phyloP scores from a whole-genome alignment of 2,797 vertebrate species.

The Lerista edwardsae region DNA sequence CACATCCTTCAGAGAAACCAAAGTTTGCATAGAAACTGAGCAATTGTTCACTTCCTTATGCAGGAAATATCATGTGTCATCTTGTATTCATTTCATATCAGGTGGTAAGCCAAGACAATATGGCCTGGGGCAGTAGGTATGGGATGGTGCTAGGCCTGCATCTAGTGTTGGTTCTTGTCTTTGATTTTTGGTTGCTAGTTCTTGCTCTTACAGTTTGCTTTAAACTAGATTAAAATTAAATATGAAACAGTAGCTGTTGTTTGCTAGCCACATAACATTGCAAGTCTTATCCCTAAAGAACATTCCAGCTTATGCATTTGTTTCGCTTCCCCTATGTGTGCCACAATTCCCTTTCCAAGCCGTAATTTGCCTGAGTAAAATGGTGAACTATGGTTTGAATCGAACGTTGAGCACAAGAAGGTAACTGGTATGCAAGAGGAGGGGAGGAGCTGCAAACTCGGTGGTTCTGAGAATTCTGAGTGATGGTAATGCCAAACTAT shows the following conservation, averaged over 20 bases:
- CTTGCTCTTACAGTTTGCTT: background rate
- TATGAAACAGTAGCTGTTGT: background rate
- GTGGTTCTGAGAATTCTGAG: background rate
- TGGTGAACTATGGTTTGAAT: background rate
- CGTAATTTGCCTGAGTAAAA: background rate
- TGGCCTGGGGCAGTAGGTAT: background rate
- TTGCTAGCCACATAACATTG: slow-evolving; percentile 5
- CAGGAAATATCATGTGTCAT: background rate
- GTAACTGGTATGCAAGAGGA: too few species aligned
- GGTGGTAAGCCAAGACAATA: background rate
- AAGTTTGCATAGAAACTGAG: too few species aligned
- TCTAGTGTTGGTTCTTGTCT: background rate
- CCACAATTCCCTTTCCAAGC: background rate
- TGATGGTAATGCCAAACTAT: background rate
- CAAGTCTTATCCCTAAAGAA: background rate
- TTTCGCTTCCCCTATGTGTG: too few species aligned
- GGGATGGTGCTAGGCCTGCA: background rate
- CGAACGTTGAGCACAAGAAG: background rate
- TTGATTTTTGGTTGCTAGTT: background rate
- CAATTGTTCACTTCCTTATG: too few species aligned
- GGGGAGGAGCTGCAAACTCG: background rate
- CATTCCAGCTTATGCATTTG: too few species aligned
- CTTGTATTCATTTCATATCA: background rate
- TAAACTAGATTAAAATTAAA: slow-evolving; percentile 36
- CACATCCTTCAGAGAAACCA: too few species aligned